phyloP scores from a whole-genome alignment of 2,888 invertebrate species.

The Ctena decussata region DNA sequence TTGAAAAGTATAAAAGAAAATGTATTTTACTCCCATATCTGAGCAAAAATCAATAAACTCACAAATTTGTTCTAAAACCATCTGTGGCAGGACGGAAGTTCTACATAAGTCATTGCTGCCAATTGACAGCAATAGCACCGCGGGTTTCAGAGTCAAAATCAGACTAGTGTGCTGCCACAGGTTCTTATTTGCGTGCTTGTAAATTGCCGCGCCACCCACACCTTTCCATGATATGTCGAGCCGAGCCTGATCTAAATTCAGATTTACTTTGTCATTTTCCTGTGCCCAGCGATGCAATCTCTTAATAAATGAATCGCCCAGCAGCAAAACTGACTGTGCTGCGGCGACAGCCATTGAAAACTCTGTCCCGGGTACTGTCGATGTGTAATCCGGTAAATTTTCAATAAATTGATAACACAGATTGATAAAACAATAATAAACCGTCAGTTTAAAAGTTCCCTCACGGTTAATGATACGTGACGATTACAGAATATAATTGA shows the following conservation, averaged over 20 bases:
- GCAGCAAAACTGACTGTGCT: neutral
- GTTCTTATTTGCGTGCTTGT: neutral
- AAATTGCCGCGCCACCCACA: neutral
- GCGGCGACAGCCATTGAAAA: too few relatives aligned
- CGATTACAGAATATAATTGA: too few relatives aligned
- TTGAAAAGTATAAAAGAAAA: too few relatives aligned
- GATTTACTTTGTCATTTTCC: neutral
- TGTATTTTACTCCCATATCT: neutral
- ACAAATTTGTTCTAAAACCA: neutral
- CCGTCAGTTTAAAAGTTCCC: too few relatives aligned
- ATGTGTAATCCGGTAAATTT: too few relatives aligned
- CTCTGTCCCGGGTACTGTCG: too few relatives aligned
- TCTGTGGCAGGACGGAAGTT: neutral
- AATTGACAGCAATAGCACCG: neutral
- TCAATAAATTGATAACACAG: too few relatives aligned
- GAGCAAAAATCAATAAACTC: neutral
- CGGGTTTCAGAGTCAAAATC: neutral
- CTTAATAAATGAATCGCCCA: neutral
- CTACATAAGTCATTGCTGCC: neutral
- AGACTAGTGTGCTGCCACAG: neutral
- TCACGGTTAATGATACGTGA: too few relatives aligned
- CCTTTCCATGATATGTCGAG: neutral
- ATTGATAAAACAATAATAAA: too few relatives aligned
- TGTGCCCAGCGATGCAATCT: neutral
- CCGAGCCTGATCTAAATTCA: neutral